phyloP scores from a whole-genome alignment of 2,113 vertebrate genomes.

The Geococcyx californianus region DNA sequence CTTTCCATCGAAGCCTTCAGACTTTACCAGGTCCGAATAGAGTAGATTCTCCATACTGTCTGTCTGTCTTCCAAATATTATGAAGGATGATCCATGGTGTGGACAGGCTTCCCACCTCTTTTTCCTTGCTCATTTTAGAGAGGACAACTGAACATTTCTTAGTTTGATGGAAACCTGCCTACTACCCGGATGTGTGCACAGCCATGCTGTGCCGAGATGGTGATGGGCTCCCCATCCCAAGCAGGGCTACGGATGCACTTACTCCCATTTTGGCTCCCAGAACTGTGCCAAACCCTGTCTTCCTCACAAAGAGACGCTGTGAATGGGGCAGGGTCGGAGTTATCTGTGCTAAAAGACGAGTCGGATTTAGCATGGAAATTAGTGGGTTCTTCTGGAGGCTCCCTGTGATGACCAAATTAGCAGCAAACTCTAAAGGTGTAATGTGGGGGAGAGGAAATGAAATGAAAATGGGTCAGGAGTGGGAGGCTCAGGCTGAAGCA shows the following conservation, averaged over 20 bases:
- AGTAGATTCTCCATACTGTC: neutral
- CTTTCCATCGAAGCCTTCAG: neutral
- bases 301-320: neutral
- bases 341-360: neutral
- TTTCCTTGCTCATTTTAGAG: neutral
- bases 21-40: neutral
- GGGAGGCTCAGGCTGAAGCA: conserved; percentile 29
- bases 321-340: neutral
- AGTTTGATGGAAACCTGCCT: neutral
- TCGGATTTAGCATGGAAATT: neutral
- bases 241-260: accelerated
- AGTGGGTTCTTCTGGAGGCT: neutral
- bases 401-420: conserved; percentile 5
- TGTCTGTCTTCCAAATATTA: neutral
- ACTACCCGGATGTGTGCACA: too few relatives aligned
- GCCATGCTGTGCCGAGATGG: neutral
- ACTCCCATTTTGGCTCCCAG: neutral
- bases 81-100: accelerated
- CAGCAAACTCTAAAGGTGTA: conserved; percentile 28
- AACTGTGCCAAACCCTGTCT: neutral
- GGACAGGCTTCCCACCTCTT: neutral
- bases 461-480: conserved; percentile 57
- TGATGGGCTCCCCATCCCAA: neutral
- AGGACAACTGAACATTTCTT: neutral
- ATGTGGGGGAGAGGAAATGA: conserved; percentile 25